Conservation (phyloP, 2,888 invertebrate species). For the Willowsia nigromaculata region DNA sequence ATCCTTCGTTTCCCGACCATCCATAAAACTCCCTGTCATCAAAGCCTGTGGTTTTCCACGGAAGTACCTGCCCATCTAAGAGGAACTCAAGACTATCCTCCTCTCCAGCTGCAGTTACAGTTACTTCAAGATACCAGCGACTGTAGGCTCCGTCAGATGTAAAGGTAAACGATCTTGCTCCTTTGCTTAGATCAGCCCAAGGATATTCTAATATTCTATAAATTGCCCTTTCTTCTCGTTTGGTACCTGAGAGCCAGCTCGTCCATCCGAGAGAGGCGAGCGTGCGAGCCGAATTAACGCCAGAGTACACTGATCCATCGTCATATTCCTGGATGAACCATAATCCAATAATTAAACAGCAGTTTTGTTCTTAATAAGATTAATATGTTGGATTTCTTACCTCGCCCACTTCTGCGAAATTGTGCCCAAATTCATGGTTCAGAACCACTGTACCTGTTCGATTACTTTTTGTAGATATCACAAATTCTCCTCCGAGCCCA, state of each 20-base stretch:
- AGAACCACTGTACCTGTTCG: slow-evolving; percentile 76
- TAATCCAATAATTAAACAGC: too few relatives aligned
- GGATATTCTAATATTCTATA: slow-evolving; percentile 75
- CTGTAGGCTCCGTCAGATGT: slow-evolving; percentile 73
- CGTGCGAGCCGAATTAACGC: slow-evolving; percentile 72
- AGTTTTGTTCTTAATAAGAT: too few relatives aligned
- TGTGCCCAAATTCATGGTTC: slow-evolving; percentile 53
- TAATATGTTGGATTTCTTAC: too few relatives aligned
- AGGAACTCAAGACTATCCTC: slow-evolving; percentile 73
- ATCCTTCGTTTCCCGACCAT: slow-evolving; percentile 73
- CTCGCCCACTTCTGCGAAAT: slow-evolving; percentile 69
- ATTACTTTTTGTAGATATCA: slow-evolving; percentile 75
- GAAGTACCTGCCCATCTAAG: slow-evolving; percentile 74
- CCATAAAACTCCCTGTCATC: slow-evolving; percentile 77
- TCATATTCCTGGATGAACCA: slow-evolving; percentile 78
- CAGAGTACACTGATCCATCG: slow-evolving; percentile 68
- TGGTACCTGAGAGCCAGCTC: slow-evolving; percentile 69
- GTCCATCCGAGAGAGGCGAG: slow-evolving; percentile 69
- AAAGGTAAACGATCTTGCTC: slow-evolving; percentile 67
- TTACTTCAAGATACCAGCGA: slow-evolving; percentile 73
- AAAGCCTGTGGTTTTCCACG: slow-evolving; percentile 72
- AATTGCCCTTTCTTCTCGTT: slow-evolving; percentile 71
- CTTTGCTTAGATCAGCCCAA: slow-evolving; percentile 68
- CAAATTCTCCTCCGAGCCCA: slow-evolving; percentile 78
- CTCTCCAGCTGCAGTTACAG: slow-evolving; percentile 75